phyloP scores from a whole-genome alignment of 2,797 vertebrate species.

The Oryzias dopingdopingensis region DNA sequence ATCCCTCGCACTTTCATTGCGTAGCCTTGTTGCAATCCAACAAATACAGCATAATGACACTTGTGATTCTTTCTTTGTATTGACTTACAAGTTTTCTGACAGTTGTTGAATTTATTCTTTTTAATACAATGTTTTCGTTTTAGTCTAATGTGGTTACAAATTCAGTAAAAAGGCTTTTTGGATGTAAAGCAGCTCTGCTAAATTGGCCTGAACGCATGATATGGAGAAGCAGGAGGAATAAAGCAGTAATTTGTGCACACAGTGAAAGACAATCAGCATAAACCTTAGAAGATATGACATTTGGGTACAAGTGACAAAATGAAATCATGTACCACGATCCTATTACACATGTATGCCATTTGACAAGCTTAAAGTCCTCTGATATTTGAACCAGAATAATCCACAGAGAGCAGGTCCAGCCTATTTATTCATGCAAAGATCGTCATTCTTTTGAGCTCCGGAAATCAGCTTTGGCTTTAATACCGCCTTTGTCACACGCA shows the following conservation, averaged over 20 bases:
- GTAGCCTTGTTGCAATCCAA: slow-evolving; percentile 26
- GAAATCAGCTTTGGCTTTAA: slow-evolving; percentile 74
- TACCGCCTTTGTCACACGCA: slow-evolving; percentile 63
- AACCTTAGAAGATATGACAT: slow-evolving; percentile 61
- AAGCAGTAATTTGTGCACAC: slow-evolving; percentile 57
- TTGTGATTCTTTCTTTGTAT: slow-evolving; percentile 19
- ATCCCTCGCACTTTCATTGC: background rate
- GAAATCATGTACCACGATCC: slow-evolving; percentile 63
- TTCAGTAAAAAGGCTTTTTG: slow-evolving; percentile 41
- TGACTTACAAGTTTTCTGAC: slow-evolving; percentile 26
- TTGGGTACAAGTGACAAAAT: slow-evolving; percentile 60
- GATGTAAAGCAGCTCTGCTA: slow-evolving; percentile 47
- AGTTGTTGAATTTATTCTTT: slow-evolving; percentile 32
- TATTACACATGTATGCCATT: slow-evolving; percentile 61
- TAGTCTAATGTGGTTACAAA: slow-evolving; percentile 43
- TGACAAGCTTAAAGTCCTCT: slow-evolving; percentile 71
- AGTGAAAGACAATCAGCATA: slow-evolving; percentile 60
- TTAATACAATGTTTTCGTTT: slow-evolving; percentile 45
- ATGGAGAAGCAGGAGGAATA: slow-evolving; percentile 26
- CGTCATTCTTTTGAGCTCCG: slow-evolving; percentile 67
- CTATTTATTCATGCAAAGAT: slow-evolving; percentile 78
- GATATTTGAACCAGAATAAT: slow-evolving; percentile 77
- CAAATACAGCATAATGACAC: slow-evolving; percentile 9
- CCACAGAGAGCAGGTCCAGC: slow-evolving; percentile 69
- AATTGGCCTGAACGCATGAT: slow-evolving; percentile 52